Evolutionary conservation across 2,797 vertebrate species (phyloP).

Genomic region (Triplophysa yarkandensis): DNA sequence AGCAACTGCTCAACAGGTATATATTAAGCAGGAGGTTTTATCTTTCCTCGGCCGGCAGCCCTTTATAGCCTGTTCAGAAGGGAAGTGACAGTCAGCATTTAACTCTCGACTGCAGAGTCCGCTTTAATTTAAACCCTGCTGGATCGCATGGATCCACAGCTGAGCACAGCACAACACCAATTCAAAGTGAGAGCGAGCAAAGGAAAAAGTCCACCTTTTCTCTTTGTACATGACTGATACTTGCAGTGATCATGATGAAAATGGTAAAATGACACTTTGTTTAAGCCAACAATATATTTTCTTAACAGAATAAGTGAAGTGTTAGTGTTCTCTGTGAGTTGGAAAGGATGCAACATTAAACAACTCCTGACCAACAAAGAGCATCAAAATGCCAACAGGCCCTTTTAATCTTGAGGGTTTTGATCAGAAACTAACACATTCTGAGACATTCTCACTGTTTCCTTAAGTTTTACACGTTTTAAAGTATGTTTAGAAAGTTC

Average conservation of each 20-base stretch:
- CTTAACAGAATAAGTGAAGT: neutral
- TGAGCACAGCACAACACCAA: neutral
- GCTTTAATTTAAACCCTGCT: slow-evolving; percentile 53
- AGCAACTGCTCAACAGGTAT: neutral
- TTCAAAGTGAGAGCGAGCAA: neutral
- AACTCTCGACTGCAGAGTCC: slow-evolving; percentile 43
- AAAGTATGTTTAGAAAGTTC: neutral
- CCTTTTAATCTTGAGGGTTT: too few relatives aligned
- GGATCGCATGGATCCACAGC: slow-evolving; percentile 36
- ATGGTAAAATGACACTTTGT: neutral
- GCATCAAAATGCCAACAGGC: neutral
- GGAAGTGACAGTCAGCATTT: slow-evolving; percentile 71
- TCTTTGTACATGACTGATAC: neutral
- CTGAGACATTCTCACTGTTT: neutral
- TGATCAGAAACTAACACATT: too few relatives aligned
- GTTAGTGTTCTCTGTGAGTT: neutral
- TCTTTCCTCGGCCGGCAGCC: slow-evolving; percentile 57
- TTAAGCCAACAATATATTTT: neutral
- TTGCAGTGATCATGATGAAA: neutral
- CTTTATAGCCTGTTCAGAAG: slow-evolving; percentile 68
- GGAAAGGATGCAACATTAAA: neutral
- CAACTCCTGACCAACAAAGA: neutral
- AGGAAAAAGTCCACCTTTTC: neutral
- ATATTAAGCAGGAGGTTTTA: slow-evolving; percentile 29
- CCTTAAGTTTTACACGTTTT: neutral